These are phyloP conservation scores for Chrysogorgia sp. DNA, from an alignment of 92 coral and sea anemone species.

Conservation along the genomic window DNA sequence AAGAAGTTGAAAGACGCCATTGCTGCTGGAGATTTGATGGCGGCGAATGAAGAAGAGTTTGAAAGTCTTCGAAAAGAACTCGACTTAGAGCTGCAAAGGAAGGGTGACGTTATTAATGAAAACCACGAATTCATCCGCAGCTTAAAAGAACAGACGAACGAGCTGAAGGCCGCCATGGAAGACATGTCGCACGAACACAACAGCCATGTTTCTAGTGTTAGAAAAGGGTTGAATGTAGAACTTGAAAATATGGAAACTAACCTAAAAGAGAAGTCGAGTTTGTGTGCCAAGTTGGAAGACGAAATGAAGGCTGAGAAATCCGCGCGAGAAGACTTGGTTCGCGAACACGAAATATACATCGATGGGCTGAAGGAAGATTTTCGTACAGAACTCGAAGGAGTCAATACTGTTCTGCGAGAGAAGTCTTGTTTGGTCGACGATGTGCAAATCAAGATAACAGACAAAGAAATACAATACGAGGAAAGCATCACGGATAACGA, in stretches of 20 bases:
- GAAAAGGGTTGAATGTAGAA: constrained; percentile 10
- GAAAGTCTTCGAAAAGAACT: constrained; percentile 61
- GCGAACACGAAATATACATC: background rate
- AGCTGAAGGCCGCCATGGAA: background rate
- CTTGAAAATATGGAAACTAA: background rate
- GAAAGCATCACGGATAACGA: constrained; percentile 10
- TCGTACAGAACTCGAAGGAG: background rate
- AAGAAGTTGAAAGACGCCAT: background rate
- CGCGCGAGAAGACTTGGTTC: background rate
- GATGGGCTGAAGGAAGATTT: background rate
- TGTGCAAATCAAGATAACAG: background rate
- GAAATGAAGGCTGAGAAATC: background rate
- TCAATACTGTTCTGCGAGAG: background rate
- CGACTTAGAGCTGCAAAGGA: constrained; percentile 57
- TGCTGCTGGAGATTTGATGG: constrained; percentile 27
- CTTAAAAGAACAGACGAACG: background rate
- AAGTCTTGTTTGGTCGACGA: background rate
- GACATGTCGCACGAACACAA: background rate
- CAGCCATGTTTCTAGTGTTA: background rate
- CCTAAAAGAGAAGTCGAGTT: constrained; percentile 2
- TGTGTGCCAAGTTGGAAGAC: background rate
- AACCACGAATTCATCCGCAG: background rate
- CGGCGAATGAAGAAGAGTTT: constrained; percentile 60
- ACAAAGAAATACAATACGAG: constrained; percentile 12
- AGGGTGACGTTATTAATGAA: constrained; percentile 57